Percentiles rank a stretch among this genome's conserved stretches.
phyloP scores from a whole-genome alignment of 2,888 invertebrate species.

The Agrotis clavis region DNA sequence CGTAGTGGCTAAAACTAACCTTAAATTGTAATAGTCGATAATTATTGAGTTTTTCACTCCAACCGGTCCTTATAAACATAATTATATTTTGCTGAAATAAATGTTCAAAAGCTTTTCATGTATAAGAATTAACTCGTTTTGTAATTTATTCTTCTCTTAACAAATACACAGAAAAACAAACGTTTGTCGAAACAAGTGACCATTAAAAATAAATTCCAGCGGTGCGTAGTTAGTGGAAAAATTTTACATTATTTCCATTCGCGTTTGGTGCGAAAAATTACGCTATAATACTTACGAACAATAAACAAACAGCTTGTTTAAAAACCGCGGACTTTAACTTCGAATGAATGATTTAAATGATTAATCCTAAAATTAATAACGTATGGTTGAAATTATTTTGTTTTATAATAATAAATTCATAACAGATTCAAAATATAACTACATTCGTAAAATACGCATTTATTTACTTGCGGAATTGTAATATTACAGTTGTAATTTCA shows the following conservation, averaged over 20 bases:
- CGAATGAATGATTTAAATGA: slow-evolving; percentile 6
- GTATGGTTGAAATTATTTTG: background rate
- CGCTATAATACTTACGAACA: background rate
- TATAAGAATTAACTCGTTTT: background rate
- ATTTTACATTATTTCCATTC: slow-evolving; percentile 35
- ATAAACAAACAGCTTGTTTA: slow-evolving; percentile 8
- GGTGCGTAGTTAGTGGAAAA: slow-evolving; percentile 48
- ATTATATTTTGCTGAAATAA: background rate
- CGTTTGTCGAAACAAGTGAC: slow-evolving; percentile 15
- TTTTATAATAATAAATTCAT: slow-evolving; percentile 7
- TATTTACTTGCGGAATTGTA: background rate
- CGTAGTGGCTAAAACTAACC: too few relatives aligned
- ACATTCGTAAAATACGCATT: background rate
- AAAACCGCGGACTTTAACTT: slow-evolving; percentile 5
- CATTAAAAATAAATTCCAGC: slow-evolving; percentile 11
- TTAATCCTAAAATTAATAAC: background rate
- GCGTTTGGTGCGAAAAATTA: slow-evolving; percentile 31
- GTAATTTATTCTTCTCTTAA: background rate
- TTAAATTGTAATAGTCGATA: too few relatives aligned
- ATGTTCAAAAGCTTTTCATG: background rate
- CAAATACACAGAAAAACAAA: background rate
- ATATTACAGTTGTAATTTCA: background rate
- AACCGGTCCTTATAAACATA: too few relatives aligned
- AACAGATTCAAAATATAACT: background rate
- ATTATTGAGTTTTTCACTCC: too few relatives aligned